Evolutionary conservation across 2,888 invertebrate genomes (phyloP).

Genomic region (Suillia variegata): DNA sequence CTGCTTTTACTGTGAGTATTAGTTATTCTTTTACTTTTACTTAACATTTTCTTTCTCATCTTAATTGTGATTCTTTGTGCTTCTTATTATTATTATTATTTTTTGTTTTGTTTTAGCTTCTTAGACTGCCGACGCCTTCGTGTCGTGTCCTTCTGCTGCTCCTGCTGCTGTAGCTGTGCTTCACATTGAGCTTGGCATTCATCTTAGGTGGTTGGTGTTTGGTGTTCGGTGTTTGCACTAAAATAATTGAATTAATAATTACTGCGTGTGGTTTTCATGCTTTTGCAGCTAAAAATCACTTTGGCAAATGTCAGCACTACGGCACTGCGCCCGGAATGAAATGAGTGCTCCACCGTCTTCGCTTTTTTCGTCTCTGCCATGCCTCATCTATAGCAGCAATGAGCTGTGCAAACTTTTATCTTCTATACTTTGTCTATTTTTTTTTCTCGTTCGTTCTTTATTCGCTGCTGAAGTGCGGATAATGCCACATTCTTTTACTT

Average conservation of each 20-base stretch:
- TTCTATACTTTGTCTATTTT: no score
- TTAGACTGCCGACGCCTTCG: background rate
- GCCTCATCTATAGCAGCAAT: background rate
- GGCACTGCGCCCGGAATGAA: conserved; percentile 17
- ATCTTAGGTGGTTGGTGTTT: conserved; percentile 37
- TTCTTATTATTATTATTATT: no score
- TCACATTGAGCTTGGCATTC: conserved; percentile 19
- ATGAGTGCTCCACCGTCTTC: conserved; percentile 12
- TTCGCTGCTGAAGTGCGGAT: conserved; percentile 16
- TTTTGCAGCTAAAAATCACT: conserved; percentile 49
- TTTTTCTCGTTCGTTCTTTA: conserved; percentile 21
- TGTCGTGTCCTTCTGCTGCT: background rate
- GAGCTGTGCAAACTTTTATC: conserved; percentile 46
- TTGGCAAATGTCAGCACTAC: conserved; percentile 23
- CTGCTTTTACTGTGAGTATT: background rate
- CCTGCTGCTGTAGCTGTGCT: no score
- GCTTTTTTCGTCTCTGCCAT: background rate
- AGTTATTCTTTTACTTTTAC: conserved; percentile 16
- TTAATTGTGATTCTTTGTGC: conserved; percentile 45
- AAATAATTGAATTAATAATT: conserved; percentile 60
- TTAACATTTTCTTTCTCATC: conserved; percentile 33
- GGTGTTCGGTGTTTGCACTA: conserved; percentile 56
- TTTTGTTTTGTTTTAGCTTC: no score
- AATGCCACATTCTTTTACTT: conserved; percentile 46
- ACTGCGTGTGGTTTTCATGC: conserved; percentile 59